Conservation (phyloP, 2,888 invertebrate species). For the Mesorhabditis sp. region DNA sequence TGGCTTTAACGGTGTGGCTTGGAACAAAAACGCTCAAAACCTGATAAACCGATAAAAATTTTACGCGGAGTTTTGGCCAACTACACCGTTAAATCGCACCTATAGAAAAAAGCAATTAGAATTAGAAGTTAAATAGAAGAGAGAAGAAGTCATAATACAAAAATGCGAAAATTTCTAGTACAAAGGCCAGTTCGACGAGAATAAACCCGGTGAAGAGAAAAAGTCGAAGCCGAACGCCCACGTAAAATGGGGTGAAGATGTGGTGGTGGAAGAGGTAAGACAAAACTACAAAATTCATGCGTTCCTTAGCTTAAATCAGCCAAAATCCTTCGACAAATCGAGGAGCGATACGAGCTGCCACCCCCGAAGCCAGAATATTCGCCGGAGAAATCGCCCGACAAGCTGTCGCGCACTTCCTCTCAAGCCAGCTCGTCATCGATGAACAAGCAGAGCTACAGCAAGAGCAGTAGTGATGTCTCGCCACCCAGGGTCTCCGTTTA, state of each 20-base stretch:
- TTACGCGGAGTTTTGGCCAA: neutral
- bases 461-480: neutral
- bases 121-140: conserved; percentile 10
- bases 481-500: neutral
- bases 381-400: neutral
- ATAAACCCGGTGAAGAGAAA: conserved; percentile 30
- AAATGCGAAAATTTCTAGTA: conserved; percentile 25
- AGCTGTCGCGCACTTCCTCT: neutral
- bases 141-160: neutral
- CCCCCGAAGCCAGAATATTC: neutral
- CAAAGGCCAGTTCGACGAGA: conserved; percentile 46
- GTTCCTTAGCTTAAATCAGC: neutral
- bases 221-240: conserved; percentile 5
- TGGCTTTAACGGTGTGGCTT: too few species aligned
- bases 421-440: conserved; percentile 3
- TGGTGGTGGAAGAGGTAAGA: neutral
- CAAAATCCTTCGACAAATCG: neutral
- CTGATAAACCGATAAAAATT: neutral
- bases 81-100: too few species aligned
- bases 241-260: neutral
- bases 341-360: conserved; percentile 5
- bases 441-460: neutral
- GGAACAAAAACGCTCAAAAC: neutral
- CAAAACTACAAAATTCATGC: neutral
- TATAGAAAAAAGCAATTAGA: conserved; percentile 1